Conservation (phyloP, 2,888 invertebrate genomes). For the Lobophora halterata region DNA sequence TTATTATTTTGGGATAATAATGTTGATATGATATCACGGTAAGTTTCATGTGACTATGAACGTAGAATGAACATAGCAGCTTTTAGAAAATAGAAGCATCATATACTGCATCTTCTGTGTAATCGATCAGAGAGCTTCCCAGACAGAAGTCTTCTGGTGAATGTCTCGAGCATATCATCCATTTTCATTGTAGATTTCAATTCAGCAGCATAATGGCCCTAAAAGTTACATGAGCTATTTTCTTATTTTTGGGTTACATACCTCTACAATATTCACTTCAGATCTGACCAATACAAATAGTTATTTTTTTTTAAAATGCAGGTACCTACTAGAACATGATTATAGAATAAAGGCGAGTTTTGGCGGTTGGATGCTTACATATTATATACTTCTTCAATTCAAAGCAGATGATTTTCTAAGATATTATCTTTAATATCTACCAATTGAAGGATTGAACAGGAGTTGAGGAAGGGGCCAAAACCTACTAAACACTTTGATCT, state of each 20-base stretch:
- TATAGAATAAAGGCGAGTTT: no score
- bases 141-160: conserved; percentile 57
- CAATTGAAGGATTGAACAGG: no score
- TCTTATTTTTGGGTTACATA: conserved; percentile 42
- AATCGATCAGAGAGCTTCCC: conserved; percentile 54
- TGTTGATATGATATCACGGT: conserved; percentile 68
- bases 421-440: no score
- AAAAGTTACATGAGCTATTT: conserved; percentile 51
- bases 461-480: no score
- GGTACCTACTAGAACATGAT: no score
- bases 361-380: no score
- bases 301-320: conserved; percentile 6
- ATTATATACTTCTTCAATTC: no score
- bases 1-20: conserved; percentile 56
- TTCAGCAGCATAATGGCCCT: conserved; percentile 57
- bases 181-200: conserved; percentile 66
- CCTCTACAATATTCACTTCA: conserved; percentile 17
- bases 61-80: conserved; percentile 65
- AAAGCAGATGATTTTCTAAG: no score
- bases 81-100: conserved; percentile 72
- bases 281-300: conserved; percentile 2
- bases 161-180: conserved; percentile 58
- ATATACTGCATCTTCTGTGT: conserved; percentile 57
- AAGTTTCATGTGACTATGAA: conserved; percentile 68
- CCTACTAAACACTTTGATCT: no score